Evolutionary conservation across 2,888 invertebrate species (phyloP).

Genomic region (Oscheius sp.): DNA sequence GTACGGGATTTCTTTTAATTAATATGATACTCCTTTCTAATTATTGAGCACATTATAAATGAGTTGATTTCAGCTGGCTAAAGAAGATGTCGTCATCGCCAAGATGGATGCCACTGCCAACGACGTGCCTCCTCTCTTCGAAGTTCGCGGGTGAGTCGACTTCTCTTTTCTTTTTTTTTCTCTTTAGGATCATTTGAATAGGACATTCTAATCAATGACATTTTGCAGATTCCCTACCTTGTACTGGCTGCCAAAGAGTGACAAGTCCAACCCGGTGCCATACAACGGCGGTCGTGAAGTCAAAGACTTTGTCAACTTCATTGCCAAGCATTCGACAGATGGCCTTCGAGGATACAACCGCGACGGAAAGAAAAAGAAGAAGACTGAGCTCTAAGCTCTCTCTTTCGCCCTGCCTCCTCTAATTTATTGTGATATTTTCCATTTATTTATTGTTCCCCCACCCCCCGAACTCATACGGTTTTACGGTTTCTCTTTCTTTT

Average conservation of each 20-base stretch:
- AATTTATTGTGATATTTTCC: constrained; percentile 34
- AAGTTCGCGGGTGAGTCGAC: constrained; percentile 84
- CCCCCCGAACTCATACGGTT: constrained; percentile 31
- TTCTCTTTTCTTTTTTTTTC: background rate
- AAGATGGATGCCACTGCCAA: constrained; percentile 99
- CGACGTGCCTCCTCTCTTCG: constrained; percentile 90
- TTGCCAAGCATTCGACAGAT: constrained; percentile 88
- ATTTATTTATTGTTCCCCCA: background rate
- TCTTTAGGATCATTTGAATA: background rate
- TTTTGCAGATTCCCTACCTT: constrained; percentile 87
- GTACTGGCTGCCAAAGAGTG: constrained; percentile 90
- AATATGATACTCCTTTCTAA: background rate
- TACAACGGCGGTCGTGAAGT: constrained; percentile 89
- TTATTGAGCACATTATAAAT: no score
- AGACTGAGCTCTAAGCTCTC: constrained; percentile 74
- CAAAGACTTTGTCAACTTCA: constrained; percentile 93
- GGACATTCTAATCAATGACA: background rate
- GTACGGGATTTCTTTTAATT: constrained; percentile 60
- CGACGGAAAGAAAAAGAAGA: constrained; percentile 81
- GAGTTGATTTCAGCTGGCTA: constrained; percentile 79
- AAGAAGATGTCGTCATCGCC: constrained; percentile 88
- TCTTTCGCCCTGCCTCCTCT: no score
- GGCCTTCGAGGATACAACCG: constrained; percentile 89
- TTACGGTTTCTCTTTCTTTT: constrained; percentile 41
- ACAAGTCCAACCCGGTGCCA: constrained; percentile 76